Percentiles rank a stretch among this genome's conserved stretches.
These are phyloP conservation scores for Bombus terrestris DNA, from an alignment of 1,140 invertebrate species.

Conservation along the genomic window DNA sequence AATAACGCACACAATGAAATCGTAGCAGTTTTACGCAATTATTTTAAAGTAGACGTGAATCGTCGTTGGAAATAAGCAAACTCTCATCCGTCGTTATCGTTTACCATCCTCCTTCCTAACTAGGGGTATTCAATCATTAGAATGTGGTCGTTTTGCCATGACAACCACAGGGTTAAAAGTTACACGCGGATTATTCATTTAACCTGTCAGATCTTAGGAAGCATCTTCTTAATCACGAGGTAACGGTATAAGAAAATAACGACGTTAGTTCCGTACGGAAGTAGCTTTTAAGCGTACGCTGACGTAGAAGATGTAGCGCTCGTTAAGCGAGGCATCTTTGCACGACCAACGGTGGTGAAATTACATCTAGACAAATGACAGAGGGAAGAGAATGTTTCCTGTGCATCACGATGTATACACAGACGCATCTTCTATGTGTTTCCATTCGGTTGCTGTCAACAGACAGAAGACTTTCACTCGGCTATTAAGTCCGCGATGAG, in stretches of 20 bases:
- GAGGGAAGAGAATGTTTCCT: neutral
- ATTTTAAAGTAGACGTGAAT: neutral
- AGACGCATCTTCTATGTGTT: constrained; percentile 23
- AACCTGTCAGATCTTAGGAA: neutral
- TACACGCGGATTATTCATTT: neutral
- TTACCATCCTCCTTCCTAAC: neutral
- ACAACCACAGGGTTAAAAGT: neutral
- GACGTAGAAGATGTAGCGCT: neutral
- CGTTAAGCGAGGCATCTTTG: constrained; percentile 16
- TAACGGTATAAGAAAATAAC: neutral
- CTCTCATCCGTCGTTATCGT: neutral
- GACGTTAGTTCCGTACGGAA: constrained; percentile 5
- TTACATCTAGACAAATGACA: constrained; percentile 38
- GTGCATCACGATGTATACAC: neutral
- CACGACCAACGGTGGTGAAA: constrained; percentile 44
- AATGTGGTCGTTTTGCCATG: neutral
- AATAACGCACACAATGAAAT: constrained; percentile 18
- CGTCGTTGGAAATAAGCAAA: neutral
- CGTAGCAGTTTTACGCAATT: neutral
- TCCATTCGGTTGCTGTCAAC: constrained; percentile 24
- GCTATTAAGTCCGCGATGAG: constrained; percentile 46
- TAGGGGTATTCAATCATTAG: neutral
- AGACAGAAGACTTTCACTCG: constrained; percentile 57
- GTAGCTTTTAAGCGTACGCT: neutral
- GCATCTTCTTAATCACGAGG: neutral